Evolutionary conservation across 2,113 vertebrate genomes (phyloP).

Genomic region (Dendropsophus ebraccatus): DNA sequence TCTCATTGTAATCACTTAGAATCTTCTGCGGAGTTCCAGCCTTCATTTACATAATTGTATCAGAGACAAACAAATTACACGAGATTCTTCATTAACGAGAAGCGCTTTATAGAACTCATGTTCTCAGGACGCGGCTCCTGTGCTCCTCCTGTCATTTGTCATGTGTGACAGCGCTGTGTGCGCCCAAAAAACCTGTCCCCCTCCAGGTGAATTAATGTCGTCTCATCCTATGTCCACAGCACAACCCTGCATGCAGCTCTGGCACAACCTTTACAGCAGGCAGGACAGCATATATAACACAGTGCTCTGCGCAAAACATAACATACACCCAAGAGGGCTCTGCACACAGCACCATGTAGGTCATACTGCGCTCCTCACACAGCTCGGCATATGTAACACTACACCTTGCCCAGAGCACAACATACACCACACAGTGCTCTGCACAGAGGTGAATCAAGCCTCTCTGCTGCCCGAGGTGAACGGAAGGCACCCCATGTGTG

Average conservation of each 20-base stretch:
- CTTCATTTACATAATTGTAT: conserved; percentile 86
- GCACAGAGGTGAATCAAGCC: too few relatives aligned
- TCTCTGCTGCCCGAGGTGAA: too few relatives aligned
- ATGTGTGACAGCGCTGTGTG: conserved; percentile 58
- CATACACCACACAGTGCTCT: neutral
- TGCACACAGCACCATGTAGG: neutral
- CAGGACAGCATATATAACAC: too few relatives aligned
- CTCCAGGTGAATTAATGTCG: neutral
- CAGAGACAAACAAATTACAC: conserved; percentile 84
- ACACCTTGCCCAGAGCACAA: neutral
- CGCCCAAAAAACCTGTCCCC: neutral
- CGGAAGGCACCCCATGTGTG: too few relatives aligned
- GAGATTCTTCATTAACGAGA: conserved; percentile 84
- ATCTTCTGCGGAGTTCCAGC: conserved; percentile 76
- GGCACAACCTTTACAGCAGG: too few relatives aligned
- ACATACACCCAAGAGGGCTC: neutral
- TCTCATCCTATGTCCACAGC: neutral
- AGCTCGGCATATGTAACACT: neutral
- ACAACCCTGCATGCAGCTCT: neutral
- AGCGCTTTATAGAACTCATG: conserved; percentile 79
- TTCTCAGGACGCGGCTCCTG: conserved; percentile 75
- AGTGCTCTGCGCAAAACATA: neutral
- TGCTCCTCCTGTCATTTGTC: conserved; percentile 78
- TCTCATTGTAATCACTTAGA: conserved; percentile 87
- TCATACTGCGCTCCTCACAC: neutral